Evolutionary conservation across 2,888 invertebrate genomes (phyloP).

Genomic region (Drosophila longiperda): DNA sequence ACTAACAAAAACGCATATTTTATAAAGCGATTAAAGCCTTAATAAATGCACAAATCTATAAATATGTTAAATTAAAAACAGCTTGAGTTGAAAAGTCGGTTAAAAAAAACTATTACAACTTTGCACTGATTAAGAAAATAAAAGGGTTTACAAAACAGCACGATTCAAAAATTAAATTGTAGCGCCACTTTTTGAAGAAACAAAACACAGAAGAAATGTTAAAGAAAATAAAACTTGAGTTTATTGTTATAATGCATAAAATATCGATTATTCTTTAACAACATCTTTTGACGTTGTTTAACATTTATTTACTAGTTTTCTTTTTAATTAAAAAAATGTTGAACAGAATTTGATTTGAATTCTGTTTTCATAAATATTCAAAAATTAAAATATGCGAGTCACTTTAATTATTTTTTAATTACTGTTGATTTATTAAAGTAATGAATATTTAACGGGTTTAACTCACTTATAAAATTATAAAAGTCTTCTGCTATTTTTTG

Average conservation of each 20-base stretch:
- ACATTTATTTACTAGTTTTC: neutral
- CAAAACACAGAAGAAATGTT: neutral
- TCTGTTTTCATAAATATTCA: neutral
- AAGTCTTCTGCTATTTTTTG: neutral
- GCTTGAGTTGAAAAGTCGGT: slow-evolving; percentile 33
- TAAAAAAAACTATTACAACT: slow-evolving; percentile 10
- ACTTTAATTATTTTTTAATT: neutral
- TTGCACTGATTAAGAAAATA: slow-evolving; percentile 35
- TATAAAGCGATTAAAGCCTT: slow-evolving; percentile 49
- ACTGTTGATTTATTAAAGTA: neutral
- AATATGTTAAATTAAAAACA: slow-evolving; percentile 48
- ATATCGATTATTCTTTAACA: neutral
- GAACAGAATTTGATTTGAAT: neutral
- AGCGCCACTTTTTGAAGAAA: slow-evolving; percentile 30
- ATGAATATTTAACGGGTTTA: too few species aligned
- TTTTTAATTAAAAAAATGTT: neutral
- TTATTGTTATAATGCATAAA: neutral
- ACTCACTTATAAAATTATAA: neutral
- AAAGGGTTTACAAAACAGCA: slow-evolving; percentile 25
- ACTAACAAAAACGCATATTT: slow-evolving; percentile 66
- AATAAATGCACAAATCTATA: slow-evolving; percentile 37
- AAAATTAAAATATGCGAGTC: neutral
- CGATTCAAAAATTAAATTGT: neutral
- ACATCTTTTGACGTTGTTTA: neutral
- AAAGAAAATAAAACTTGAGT: neutral